A percentile compares a stretch with the other conserved stretches of the same genome.
Conservation (phyloP, 2,113 vertebrate genomes). For the Colossoma macropomum region DNA sequence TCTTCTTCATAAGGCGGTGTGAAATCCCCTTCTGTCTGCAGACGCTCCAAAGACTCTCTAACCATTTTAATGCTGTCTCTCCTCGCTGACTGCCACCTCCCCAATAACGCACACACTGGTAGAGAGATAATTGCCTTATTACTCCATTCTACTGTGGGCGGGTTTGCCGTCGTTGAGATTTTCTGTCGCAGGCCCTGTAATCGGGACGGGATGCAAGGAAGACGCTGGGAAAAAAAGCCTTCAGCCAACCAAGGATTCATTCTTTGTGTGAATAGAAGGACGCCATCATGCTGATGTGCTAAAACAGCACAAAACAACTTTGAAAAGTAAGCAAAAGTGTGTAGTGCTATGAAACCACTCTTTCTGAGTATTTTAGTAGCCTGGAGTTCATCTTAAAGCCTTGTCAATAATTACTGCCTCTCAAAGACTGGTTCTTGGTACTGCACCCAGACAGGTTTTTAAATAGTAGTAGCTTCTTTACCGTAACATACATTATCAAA, state of each 20-base stretch:
- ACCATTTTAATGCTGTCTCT: conserved; percentile 66
- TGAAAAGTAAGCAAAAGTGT: background rate
- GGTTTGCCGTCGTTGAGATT: conserved; percentile 44
- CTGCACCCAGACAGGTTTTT: background rate
- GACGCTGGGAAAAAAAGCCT: background rate
- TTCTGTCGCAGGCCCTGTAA: conserved; percentile 16
- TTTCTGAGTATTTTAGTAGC: background rate
- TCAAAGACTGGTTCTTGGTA: background rate
- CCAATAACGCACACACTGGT: conserved; percentile 64
- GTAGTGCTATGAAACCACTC: background rate
- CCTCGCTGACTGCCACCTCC: conserved; percentile 56
- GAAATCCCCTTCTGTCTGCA: conserved; percentile 70
- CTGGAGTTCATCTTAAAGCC: background rate
- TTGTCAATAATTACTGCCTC: background rate
- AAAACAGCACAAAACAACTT: background rate
- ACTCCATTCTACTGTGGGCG: conserved; percentile 54
- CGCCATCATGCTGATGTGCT: background rate
- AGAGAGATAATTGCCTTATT: conserved; percentile 80
- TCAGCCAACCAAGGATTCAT: background rate
- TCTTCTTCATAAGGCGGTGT: conserved; percentile 73
- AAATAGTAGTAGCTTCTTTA: no score
- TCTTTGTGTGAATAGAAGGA: background rate
- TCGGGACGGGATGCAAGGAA: conserved; percentile 1
- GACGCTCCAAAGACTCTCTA: conserved; percentile 71
- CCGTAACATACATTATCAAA: no score